These are phyloP conservation scores for Orchesellides sinensis DNA, from an alignment of 2,888 invertebrate genomes.

Conservation along the genomic window DNA sequence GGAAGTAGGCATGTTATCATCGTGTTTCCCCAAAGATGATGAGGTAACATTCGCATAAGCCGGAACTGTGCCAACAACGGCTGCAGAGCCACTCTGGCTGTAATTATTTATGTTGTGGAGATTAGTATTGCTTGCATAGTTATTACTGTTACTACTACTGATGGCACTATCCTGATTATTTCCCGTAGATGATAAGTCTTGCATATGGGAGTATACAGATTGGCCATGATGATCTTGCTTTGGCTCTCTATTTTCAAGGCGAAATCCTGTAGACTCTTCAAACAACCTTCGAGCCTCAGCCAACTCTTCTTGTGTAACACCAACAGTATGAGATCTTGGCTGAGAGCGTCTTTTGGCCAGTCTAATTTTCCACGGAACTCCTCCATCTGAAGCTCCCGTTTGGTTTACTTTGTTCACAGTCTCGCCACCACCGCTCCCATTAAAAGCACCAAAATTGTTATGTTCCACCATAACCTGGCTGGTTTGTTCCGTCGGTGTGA, in stretches of 20 bases:
- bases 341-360: slow-evolving; percentile 76
- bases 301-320: slow-evolving; percentile 88
- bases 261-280: slow-evolving; percentile 79
- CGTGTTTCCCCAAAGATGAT: not conserved
- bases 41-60: slow-evolving; percentile 16
- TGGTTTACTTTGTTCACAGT: not conserved
- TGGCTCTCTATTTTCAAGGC: slow-evolving; percentile 10
- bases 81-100: slow-evolving; percentile 41
- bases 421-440: not conserved
- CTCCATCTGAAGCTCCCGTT: not conserved
- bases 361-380: slow-evolving; percentile 75
- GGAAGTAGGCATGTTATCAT: slow-evolving; percentile 34
- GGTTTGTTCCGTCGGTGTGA: slow-evolving; percentile 7
- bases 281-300: slow-evolving; percentile 87
- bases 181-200: slow-evolving; percentile 55
- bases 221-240: slow-evolving; percentile 3
- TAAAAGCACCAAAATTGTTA: not conserved
- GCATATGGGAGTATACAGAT: slow-evolving; percentile 44
- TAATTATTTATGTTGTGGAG: slow-evolving; percentile 41
- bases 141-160: not conserved
- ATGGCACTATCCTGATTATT: not conserved
- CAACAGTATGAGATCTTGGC: slow-evolving; percentile 86
- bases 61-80: slow-evolving; percentile 60
- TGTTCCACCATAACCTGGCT: not conserved
- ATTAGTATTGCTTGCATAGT: slow-evolving; percentile 30